Percentiles rank a stretch among this genome's conserved stretches.
phyloP scores from a whole-genome alignment of 1,140 invertebrate species.

The Thalassaphorura encarpata region DNA sequence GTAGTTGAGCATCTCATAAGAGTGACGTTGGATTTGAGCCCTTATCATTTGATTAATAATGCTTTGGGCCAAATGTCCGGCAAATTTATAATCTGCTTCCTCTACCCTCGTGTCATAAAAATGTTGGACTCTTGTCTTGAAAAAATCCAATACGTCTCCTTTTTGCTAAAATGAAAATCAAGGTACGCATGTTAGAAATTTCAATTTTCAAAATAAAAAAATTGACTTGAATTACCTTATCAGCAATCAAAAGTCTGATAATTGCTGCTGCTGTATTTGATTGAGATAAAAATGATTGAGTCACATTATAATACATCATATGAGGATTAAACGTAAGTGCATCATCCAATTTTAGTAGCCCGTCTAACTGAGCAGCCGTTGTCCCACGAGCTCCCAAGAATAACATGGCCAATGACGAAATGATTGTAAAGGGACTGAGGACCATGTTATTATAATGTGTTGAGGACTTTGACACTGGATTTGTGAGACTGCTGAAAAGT shows the following conservation, averaged over 20 bases:
- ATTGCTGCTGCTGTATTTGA: slow-evolving; percentile 31
- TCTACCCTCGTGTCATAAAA: slow-evolving; percentile 75
- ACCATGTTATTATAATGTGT: slow-evolving; percentile 57
- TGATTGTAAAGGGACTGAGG: slow-evolving; percentile 73
- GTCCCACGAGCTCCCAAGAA: slow-evolving; percentile 73
- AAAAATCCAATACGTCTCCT: slow-evolving; percentile 67
- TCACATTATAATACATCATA: slow-evolving; percentile 69
- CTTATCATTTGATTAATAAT: slow-evolving; percentile 33
- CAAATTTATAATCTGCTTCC: slow-evolving; percentile 61
- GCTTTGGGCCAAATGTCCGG: slow-evolving; percentile 31
- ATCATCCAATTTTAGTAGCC: slow-evolving; percentile 69
- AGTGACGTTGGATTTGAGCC: slow-evolving; percentile 32
- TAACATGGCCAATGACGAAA: slow-evolving; percentile 73
- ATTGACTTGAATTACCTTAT: slow-evolving; percentile 20
- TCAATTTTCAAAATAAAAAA: slow-evolving; percentile 3
- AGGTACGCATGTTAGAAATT: too few species aligned
- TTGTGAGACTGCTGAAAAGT: slow-evolving; percentile 46
- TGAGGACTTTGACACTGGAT: slow-evolving; percentile 54
- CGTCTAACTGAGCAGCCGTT: slow-evolving; percentile 83
- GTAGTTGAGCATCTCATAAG: slow-evolving; percentile 31
- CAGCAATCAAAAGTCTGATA: slow-evolving; percentile 28
- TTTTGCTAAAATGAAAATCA: slow-evolving; percentile 42
- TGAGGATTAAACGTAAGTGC: slow-evolving; percentile 81
- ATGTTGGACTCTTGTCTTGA: slow-evolving; percentile 70
- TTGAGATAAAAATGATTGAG: slow-evolving; percentile 46